Evolutionary conservation across 1,140 invertebrate species (phyloP).

Genomic region (Chymomyza costata): DNA sequence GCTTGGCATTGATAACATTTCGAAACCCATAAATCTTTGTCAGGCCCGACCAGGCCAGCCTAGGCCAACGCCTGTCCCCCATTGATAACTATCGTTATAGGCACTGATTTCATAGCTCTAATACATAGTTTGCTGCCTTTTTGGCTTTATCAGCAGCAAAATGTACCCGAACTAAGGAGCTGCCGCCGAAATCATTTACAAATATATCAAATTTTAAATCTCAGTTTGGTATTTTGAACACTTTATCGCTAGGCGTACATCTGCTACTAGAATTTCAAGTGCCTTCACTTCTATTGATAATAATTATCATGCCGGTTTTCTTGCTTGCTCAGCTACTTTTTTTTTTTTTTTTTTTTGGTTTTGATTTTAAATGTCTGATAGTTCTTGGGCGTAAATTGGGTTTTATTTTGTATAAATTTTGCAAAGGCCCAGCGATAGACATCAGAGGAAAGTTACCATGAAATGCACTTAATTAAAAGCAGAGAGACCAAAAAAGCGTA

Average conservation of each 20-base stretch:
- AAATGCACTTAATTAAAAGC: no score
- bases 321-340: conserved; percentile 18
- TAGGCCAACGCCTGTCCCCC: conserved; percentile 17
- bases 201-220: conserved; percentile 43
- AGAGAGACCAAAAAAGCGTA: no score
- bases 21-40: conserved; percentile 60
- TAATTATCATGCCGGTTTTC: conserved; percentile 42
- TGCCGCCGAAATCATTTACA: no score
- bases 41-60: conserved; percentile 15
- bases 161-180: no score
- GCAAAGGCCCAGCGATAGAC: conserved; percentile 30
- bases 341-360: neutral
- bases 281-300: conserved; percentile 41
- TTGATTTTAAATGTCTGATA: conserved; percentile 14
- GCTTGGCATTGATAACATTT: conserved; percentile 25
- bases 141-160: no score
- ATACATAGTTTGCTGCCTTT: conserved; percentile 24
- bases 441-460: conserved; percentile 20
- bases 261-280: conserved; percentile 48
- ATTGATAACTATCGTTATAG: conserved; percentile 27
- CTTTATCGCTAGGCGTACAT: conserved; percentile 50
- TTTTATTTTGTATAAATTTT: conserved; percentile 39
- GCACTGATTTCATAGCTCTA: conserved; percentile 14
- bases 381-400: no score
- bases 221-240: conserved; percentile 50